phyloP scores from a whole-genome alignment of 2,113 vertebrate species.

The Equus przewalskii region DNA sequence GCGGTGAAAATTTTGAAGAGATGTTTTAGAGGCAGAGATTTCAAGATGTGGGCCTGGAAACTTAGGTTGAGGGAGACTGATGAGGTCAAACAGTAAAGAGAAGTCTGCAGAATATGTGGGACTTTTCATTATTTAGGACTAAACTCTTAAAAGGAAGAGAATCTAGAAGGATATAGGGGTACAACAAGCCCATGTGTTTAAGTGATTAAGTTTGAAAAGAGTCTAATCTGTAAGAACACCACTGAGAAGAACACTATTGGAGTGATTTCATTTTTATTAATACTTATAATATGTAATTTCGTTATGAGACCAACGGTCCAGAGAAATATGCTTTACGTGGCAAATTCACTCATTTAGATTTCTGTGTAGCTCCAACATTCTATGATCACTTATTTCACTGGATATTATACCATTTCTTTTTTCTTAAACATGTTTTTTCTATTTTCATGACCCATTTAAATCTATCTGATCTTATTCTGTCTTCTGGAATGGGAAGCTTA shows the following conservation, averaged over 20 bases:
- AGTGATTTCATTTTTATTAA: slow-evolving; percentile 1
- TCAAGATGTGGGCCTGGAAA: slow-evolving; percentile 10
- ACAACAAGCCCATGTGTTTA: not conserved
- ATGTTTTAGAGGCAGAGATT: not conserved
- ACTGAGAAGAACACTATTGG: not conserved
- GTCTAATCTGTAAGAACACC: slow-evolving; percentile 33
- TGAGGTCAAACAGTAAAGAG: not conserved
- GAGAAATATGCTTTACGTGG: slow-evolving; percentile 35
- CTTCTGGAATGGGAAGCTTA: not conserved
- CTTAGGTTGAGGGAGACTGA: not conserved
- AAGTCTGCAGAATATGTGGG: not conserved
- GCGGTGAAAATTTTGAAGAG: not conserved
- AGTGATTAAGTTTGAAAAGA: slow-evolving; percentile 17
- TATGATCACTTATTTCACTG: not conserved
- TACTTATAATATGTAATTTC: slow-evolving; percentile 1
- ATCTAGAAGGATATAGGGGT: not conserved
- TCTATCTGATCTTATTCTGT: slow-evolving; percentile 15
- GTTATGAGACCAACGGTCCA: slow-evolving; percentile 11
- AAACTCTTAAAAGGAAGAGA: not conserved
- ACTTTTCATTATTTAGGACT: not conserved
- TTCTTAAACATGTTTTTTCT: not conserved
- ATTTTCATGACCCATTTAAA: not conserved
- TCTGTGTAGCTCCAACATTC: not conserved
- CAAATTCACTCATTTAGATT: slow-evolving; percentile 2
- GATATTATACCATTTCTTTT: not conserved